These are phyloP conservation scores for Hyposmocoma kahamanoa DNA, from an alignment of 1,140 invertebrate genomes.

Conservation along the genomic window DNA sequence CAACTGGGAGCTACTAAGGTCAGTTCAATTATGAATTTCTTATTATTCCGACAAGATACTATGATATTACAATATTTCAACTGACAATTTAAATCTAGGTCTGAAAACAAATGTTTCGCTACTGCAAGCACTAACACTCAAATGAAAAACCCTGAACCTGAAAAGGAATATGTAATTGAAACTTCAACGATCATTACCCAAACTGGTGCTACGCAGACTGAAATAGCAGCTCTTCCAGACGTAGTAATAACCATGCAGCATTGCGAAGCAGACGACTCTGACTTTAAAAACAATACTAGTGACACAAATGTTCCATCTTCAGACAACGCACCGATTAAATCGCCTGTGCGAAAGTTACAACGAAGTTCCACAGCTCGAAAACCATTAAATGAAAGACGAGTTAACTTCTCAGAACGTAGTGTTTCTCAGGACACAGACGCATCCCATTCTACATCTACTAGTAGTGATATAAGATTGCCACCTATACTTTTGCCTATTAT, in stretches of 20 bases:
- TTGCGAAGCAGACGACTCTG: constrained; percentile 32
- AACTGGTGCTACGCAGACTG: constrained; percentile 31
- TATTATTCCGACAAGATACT: not conserved
- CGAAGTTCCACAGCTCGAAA: constrained; percentile 57
- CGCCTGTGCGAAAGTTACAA: constrained; percentile 39
- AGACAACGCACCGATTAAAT: constrained; percentile 24
- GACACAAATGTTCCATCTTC: constrained; percentile 30
- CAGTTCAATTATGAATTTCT: not conserved
- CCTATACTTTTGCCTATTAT: constrained; percentile 81
- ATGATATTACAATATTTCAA: not conserved
- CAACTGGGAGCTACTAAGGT: constrained; percentile 85
- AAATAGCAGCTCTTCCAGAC: constrained; percentile 35
- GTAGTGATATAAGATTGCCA: constrained; percentile 76
- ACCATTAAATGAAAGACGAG: constrained; percentile 42
- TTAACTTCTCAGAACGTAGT: constrained; percentile 70
- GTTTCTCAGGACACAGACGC: constrained; percentile 75
- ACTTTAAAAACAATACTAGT: constrained; percentile 37
- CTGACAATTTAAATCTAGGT: constrained; percentile 28
- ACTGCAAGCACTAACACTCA: constrained; percentile 16
- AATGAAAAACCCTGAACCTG: constrained; percentile 37
- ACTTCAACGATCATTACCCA: constrained; percentile 26
- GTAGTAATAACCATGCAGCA: constrained; percentile 37
- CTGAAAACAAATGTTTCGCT: constrained; percentile 75
- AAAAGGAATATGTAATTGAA: constrained; percentile 48
- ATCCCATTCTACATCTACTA: constrained; percentile 71